Percentiles rank a stretch among this genome's conserved stretches.
Evolutionary conservation across 2,113 vertebrate species (phyloP).

Genomic region (Murina feae): DNA sequence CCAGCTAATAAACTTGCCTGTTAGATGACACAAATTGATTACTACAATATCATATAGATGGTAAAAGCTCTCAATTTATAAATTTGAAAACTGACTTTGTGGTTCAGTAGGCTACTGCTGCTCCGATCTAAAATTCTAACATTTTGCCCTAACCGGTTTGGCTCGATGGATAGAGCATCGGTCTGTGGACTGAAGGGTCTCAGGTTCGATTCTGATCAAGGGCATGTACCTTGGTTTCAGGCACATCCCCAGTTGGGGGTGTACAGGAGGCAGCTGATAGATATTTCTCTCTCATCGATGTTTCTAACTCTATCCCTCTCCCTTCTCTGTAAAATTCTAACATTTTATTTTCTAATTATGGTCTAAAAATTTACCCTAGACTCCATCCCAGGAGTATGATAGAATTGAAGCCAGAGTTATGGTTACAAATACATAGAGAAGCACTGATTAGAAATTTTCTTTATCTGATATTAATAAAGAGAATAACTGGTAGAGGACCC

Average conservation of each 20-base stretch:
- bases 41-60: neutral
- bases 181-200: no score
- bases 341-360: neutral
- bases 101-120: neutral
- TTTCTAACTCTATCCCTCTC: no score
- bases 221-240: no score
- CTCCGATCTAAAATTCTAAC: neutral
- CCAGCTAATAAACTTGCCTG: neutral
- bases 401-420: neutral
- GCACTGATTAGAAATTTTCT: neutral
- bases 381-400: neutral
- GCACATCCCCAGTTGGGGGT: no score
- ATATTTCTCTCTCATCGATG: no score
- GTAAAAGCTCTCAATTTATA: neutral
- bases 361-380: neutral
- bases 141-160: no score
- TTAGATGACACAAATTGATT: neutral
- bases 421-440: slow-evolving; percentile 1
- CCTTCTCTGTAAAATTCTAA: slow-evolving; percentile 22
- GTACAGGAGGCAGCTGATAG: no score
- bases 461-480: neutral
- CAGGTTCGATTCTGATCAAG: no score
- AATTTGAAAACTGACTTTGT: neutral
- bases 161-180: no score
- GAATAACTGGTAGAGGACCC: neutral